Evolutionary conservation across 2,888 invertebrate genomes (phyloP).

Genomic region (Allolobophora icterica): DNA sequence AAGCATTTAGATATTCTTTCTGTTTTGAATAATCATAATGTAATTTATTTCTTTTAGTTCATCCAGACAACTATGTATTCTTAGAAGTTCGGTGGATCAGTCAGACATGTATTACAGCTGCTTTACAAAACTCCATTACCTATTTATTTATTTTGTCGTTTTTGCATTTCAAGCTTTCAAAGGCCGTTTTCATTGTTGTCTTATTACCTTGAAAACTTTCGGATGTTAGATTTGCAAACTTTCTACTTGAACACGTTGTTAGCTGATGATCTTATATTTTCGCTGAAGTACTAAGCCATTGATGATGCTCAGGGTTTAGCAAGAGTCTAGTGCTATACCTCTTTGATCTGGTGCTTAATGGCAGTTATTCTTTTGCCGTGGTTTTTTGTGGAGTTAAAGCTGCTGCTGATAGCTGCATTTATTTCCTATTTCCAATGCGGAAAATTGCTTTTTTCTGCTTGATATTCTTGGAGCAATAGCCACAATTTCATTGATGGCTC

Average conservation of each 20-base stretch:
- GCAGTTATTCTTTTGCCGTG: not conserved
- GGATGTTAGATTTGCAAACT: not conserved
- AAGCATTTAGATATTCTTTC: not conserved
- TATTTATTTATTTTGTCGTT: not conserved
- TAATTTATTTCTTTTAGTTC: not conserved
- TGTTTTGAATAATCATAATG: not conserved
- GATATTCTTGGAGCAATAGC: not conserved
- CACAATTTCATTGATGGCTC: not conserved
- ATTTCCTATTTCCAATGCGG: not conserved
- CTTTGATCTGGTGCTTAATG: not conserved
- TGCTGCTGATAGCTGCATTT: not conserved
- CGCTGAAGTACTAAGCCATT: not conserved
- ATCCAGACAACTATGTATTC: conserved; percentile 36
- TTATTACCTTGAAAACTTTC: not conserved
- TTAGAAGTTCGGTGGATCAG: not conserved
- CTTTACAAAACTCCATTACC: not conserved
- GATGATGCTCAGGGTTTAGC: not conserved
- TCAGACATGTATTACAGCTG: not conserved
- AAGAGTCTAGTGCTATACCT: not conserved
- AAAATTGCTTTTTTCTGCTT: not conserved
- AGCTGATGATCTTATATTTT: not conserved
- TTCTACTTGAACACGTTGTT: conserved; percentile 10
- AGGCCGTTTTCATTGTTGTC: not conserved
- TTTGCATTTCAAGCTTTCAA: not conserved
- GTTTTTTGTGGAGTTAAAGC: not conserved